Evolutionary conservation across 2,797 vertebrate genomes (phyloP), one percentile per base, ranked within the genome.

Genomic region (Scolopax rusticola): DNA sequence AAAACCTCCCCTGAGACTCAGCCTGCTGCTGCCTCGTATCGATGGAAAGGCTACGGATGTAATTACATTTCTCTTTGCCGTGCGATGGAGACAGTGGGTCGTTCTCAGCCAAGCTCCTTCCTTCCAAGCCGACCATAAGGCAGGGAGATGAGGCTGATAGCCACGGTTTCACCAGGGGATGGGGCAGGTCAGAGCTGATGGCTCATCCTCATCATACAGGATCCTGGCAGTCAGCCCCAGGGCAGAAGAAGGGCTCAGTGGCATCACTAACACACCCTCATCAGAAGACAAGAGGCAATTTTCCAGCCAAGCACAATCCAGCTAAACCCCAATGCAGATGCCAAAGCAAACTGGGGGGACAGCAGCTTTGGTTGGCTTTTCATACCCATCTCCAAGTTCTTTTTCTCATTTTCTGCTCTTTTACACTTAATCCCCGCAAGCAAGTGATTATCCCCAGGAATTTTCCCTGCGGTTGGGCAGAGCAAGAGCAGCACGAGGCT

Each of bases 1-100:
- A 77, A 95, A 84, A 38, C 83, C 51, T 93, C 94, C 76, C 90
- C 50, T 8, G 87, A 84, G 94, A 86, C 47, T 11, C 74, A 87
- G 83, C 51, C 63, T 67, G n/a, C 81, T 53, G 75, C 91, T 78
- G 82, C 63, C 78, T 61, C 28, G 32, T 50, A 33, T 10, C 56
- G 74, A 84, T 84, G 78, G 78, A 78, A 89, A 87, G 6, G 48
- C 84, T 59, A 8, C 0, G 3, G 50, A 27, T 53, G 79, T 93
- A 96, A 97, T 96, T 93, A 90, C 70, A 81, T 84, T 94, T 87
- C 81, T 64, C 28, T 71, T 28, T n/a, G 79, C 70, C 1, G 0
- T 56, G 54, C 2, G 15, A 53, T 53, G 87, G 67, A 77, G 56
- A n/a, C 74, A 57, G 19, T 8, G 48, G 38, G 47, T 11, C 38